Base-by-base conservation (phyloP, 1,140 invertebrate species). In the Euwallacea fornicatus region DNA sequence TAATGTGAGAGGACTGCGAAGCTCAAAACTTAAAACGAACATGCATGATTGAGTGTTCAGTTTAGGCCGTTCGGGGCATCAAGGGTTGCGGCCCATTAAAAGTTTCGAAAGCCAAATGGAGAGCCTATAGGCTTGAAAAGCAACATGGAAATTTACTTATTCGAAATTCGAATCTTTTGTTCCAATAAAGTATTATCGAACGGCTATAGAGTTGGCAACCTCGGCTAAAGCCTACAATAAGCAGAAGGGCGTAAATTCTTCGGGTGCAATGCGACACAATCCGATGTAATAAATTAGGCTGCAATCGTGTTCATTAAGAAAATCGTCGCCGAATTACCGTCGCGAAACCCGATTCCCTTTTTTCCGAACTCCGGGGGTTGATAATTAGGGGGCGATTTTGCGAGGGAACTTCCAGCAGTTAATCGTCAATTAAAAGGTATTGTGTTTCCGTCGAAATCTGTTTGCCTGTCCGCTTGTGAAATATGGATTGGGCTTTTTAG, bases 281-380 rank as follows among this genome's bases (percentile, higher is more conserved):
- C 65, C 73, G 61, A 70, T 63, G 69, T 74, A 74, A 76, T 74
- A 75, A 73, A 75, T 75, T 75, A 74, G 66, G 50, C 72, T 69
- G 72, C 74, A 75, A 74, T 75, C 70, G 69, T 74, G 66, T 74
- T 74, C 74, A 73, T 75, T 75, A 75, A 72, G 60, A 61, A 69
- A 50, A 69, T 16, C 66, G 47, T 53, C 11, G 65, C 65, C 42
- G 58, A 61, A 70, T 70, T 50, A 69, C 16, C 66, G 47, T 53
- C 9, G 65, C 65, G 47, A 69, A 61, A 69, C 66, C 66, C 66
- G 59, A 69, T 69, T 73, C 46, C 21, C 50, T 42, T 47, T 72
- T 67, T 72, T 47, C 55, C 50, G 50, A 11, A 11, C 50, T 33
- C 13, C 13, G 58, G 50, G 33, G 42, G 56, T 42, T 8, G 66